Base-by-base conservation (phyloP, 2,113 vertebrate species). In the Macrotis lagotis region DNA sequence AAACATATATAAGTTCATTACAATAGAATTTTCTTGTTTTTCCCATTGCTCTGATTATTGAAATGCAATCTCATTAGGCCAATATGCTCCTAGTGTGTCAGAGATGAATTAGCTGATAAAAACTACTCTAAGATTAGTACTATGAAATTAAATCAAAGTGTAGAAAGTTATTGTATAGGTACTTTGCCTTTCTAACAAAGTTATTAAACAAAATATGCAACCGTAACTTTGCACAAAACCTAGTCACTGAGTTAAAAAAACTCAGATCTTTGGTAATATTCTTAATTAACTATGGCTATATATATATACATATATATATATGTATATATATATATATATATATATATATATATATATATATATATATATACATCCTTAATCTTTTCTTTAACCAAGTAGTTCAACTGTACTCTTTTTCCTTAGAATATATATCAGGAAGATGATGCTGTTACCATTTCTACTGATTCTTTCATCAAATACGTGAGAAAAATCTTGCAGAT, bases 201-300 rank as follows among this genome's bases (percentile, higher is more conserved):
- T 51, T 88, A 94, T 88, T 94, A 25, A 90, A 31, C 11, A 66
- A 96, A 95, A 96, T 94, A 83, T 88, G 92, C 92, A 96, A 88
- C 88, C 93, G 88, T 89, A 83, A 83, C 37, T 44, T 74, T 48
- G 49, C n/a, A 59, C 5, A 94, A 95, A 90, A 89, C 14, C 44
- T 83, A 26, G 91, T 37, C 49, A 8, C 90, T 88, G 51, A 94
- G 93, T 25, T 91, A 91, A 83, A 22, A 66, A 74, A 83, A 2
- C 16, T 92, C 11, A 3, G 2, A 51, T 55, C 91, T 97, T 96
- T 48, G 95, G 31, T 8, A 89, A 31, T 26, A 19, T 74, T 95
- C 74, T 66, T 89, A 51, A 88, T 19, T 92, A 91, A 91, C 59
- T 31, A 19, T n/a, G n/a, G n/a, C n/a, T n/a, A n/a, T n/a, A n/a